phyloP scores from a whole-genome alignment of 1,140 invertebrate genomes.

The Oncopodura yosiiana region DNA sequence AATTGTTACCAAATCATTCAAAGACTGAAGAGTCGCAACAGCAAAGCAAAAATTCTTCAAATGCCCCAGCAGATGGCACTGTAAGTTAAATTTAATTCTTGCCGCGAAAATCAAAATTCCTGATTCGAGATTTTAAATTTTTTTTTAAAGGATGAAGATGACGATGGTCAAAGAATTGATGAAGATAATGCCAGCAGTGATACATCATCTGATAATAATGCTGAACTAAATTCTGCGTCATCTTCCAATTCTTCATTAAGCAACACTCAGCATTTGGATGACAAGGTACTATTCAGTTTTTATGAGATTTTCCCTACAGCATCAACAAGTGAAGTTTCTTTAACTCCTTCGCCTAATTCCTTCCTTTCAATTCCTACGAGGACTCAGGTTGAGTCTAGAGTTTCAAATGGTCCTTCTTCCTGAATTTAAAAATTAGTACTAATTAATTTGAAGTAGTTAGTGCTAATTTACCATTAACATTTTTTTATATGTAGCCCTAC shows the following conservation, averaged over 20 bases:
- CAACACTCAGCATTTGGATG: conserved; percentile 28
- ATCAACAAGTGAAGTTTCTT: conserved; percentile 22
- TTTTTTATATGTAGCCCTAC: neutral
- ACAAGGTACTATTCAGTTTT: conserved; percentile 33
- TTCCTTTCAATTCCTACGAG: no score
- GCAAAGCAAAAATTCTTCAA: neutral
- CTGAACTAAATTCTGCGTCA: conserved; percentile 11
- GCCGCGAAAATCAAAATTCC: neutral
- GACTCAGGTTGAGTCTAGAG: neutral
- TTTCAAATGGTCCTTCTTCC: neutral
- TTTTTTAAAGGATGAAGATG: conserved; percentile 2
- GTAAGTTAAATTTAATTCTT: neutral
- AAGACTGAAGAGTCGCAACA: neutral
- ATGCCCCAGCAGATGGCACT: neutral
- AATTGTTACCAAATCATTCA: neutral
- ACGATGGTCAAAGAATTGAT: conserved; percentile 14
- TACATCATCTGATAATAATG: conserved; percentile 11
- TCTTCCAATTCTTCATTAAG: conserved; percentile 5
- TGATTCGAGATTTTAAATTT: neutral
- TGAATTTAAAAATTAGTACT: neutral
- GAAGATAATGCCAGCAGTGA: conserved; percentile 25
- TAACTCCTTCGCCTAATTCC: no score
- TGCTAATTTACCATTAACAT: neutral
- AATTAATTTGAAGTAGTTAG: neutral
- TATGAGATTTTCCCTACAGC: conserved; percentile 25